Conservation (phyloP, 2,797 vertebrate species). For the Hippocampus kuda region DNA sequence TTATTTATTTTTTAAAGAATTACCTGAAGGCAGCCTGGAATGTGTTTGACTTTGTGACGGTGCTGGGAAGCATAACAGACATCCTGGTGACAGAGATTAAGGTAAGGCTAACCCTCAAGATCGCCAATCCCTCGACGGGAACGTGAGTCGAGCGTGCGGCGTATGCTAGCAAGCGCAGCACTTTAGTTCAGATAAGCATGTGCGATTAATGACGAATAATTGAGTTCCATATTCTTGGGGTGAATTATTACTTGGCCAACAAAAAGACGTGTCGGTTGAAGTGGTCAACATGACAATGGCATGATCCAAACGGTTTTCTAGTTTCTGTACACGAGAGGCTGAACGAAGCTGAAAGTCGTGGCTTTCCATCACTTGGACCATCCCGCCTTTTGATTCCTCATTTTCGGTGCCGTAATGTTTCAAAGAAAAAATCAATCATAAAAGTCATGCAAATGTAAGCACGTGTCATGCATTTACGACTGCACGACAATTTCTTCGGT, state of each 20-base stretch:
- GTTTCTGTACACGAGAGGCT: background rate
- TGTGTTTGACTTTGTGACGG: constrained; percentile 97
- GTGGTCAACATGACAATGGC: background rate
- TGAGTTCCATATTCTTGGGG: background rate
- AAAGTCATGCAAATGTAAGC: background rate
- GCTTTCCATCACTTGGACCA: background rate
- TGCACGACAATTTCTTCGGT: background rate
- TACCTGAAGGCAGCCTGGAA: constrained; percentile 98
- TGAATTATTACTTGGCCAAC: background rate
- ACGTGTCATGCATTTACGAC: background rate
- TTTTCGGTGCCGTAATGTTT: background rate
- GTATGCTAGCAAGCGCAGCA: background rate
- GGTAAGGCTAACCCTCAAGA: constrained; percentile 62
- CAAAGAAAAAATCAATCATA: background rate
- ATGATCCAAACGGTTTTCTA: background rate
- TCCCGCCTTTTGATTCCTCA: background rate
- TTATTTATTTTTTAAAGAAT: constrained; percentile 64
- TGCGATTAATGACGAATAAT: background rate
- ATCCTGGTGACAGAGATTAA: constrained; percentile 97
- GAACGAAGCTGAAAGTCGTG: background rate
- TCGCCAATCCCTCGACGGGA: background rate
- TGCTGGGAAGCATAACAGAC: constrained; percentile 97
- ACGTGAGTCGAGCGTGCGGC: background rate
- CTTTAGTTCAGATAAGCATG: background rate
- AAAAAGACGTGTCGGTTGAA: background rate